Base-by-base conservation (phyloP, 2,113 vertebrate genomes). In the Syngnathus scovelli region DNA sequence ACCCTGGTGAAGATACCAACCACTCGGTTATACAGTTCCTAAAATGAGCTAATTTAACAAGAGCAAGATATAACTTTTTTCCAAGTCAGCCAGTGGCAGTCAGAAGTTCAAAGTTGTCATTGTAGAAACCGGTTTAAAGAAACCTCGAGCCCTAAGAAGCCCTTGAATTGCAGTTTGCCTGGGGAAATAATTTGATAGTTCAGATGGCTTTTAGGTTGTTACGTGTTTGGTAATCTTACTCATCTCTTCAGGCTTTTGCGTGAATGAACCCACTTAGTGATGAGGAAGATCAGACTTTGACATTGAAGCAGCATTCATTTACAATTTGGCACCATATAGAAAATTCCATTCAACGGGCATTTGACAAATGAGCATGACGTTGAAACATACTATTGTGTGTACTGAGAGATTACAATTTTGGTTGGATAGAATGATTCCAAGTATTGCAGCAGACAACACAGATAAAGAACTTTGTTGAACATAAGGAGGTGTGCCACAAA, bases 241-340 rank as follows among this genome's bases (percentile, higher is more conserved):
- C 6, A 51, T 19, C 11, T 54, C 12, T 21, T 56, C 9, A 36
- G 10, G 18, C 43, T 18, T 39, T 48, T 5, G n/a, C 6, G 18
- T n/a, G 1, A 49, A 61, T 64, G 64, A 37, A 36, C 21, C 7
- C 16, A 3, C 27, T 54, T 7, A 37, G 39, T 16, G 41, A 6
- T 64, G 54, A 70, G 23, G 27, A 11, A 59, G 15, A 21, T 61
- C 64, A 61, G 48, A 58, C 19, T 27, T 61, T n/a, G 39, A 44
- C 33, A 48, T 7, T 19, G 33, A 36, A 16, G 16, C 51, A 54
- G n/a, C n/a, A 21, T 39, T 39, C 37, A 61, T 39, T 39, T 61
- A 61, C 8, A 38, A 60, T 60, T 19, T 60, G 36, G 36, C 36
- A 37, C 37, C 27, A 59, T 59, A 16, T 4, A 7, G n/a, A 37